Conservation (phyloP, 1,140 invertebrate genomes). For the Drosophila lowei region DNA sequence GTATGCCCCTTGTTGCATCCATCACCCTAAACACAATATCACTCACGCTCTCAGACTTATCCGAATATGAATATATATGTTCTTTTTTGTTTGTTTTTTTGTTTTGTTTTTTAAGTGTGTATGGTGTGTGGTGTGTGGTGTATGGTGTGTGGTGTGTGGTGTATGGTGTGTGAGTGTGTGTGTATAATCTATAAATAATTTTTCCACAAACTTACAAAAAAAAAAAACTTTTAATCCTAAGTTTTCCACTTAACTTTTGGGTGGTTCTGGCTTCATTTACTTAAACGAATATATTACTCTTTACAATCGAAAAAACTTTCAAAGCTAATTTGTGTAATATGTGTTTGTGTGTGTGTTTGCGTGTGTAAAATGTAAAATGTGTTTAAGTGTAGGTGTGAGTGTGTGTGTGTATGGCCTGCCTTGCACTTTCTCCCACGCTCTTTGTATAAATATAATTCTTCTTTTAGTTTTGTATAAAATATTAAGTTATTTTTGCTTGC, state of each 20-base stretch:
- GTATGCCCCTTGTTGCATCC: slow-evolving; percentile 61
- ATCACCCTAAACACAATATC: slow-evolving; percentile 83
- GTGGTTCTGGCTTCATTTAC: slow-evolving; percentile 11
- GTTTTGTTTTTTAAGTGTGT: slow-evolving; percentile 23
- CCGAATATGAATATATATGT: slow-evolving; percentile 74
- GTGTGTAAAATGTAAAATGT: slow-evolving; percentile 8
- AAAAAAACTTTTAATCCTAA: not conserved
- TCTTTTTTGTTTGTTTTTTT: not conserved
- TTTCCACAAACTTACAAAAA: slow-evolving; percentile 29
- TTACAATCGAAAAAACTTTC: slow-evolving; percentile 50
- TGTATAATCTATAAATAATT: slow-evolving; percentile 22
- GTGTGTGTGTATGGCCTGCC: slow-evolving; percentile 42
- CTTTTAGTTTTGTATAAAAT: slow-evolving; percentile 54
- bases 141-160: slow-evolving; percentile 30
- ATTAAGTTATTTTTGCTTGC: slow-evolving; percentile 46
- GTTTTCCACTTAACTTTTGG: slow-evolving; percentile 9
- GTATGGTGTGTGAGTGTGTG: slow-evolving; percentile 19
- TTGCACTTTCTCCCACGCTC: slow-evolving; percentile 44
- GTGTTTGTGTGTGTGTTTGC: slow-evolving; percentile 32
- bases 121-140: slow-evolving; percentile 22
- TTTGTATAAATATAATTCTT: slow-evolving; percentile 42
- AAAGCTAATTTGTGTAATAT: slow-evolving; percentile 46
- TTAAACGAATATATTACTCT: slow-evolving; percentile 40
- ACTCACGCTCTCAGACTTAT: slow-evolving; percentile 83
- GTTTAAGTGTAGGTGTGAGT: slow-evolving; percentile 33